Base-by-base conservation (phyloP, 2,888 invertebrate species). In the Diarsia mendica region DNA sequence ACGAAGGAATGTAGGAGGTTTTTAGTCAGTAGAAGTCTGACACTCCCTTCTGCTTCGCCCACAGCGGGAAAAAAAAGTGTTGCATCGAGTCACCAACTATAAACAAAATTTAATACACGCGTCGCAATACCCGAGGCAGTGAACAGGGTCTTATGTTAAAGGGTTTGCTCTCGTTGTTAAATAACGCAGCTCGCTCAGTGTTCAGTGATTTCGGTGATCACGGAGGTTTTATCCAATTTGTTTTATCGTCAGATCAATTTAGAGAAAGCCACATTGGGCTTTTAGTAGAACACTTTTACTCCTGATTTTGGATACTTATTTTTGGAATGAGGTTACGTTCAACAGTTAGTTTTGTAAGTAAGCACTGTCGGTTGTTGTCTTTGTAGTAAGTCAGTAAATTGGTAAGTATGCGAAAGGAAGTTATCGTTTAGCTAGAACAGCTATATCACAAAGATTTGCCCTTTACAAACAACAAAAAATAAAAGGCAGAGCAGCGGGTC, bases 151-250 rank as follows among this genome's bases (percentile, higher is more conserved):
- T 49, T 66, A 39, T 8, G 39, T 39, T 39, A 23, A 44, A 67
- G 8, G 46, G 44, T 18, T 61, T 61, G 48, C 44, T 61, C 79
- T 65, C 49, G 39, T 80, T n/a, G n/a, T 67, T 67, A 73, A 72
- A 66, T 33, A 66, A 67, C 28, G 33, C 13, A 55, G 53, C 53
- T 53, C 20, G 46, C 48, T 67, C 58, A 60, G 18, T 69, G 66
- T 63, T 75, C 69, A 80, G 53, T 67, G 76, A 81, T 76, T 76
- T 70, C 28, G n/a, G 46, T 33, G 44, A 63, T 75, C 65, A 67
- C 60, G 10, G 33, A 44, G 53, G 58, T 66, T 64, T 71, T 39
- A 77, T 61, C 61, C 53, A 66, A 72, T 79, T 77, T 64, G 20
- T 71, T 71, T 77, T 70, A 77, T 78, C 79, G n/a, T 20, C 6